Evolutionary conservation across 2,113 vertebrate genomes (phyloP), one percentile per base, ranked within the genome.

Genomic region (Syrrhaptes paradoxus): DNA sequence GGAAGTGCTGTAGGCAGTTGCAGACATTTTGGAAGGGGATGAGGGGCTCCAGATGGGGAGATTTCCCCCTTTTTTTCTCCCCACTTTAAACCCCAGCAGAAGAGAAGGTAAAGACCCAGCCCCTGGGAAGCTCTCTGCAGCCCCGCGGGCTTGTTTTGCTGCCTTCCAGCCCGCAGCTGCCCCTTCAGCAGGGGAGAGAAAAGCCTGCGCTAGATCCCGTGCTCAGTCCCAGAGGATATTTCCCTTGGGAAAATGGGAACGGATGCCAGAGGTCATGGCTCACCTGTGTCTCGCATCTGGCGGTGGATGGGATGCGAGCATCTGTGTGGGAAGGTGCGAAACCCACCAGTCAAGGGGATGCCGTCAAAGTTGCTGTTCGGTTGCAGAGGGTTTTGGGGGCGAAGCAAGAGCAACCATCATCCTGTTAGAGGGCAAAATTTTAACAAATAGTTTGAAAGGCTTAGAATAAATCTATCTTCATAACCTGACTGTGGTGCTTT

Each of bases 391-490:
- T 11, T 86, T 82, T 22, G n/a, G 36, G 90, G 88, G 52, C 43
- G 51, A 87, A 84, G 34, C 1, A 0, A 71, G 79, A 87, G 43
- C 55, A 66, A 52, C 57, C 25, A 31, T 90, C 46, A 34, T 62
- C 49, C 66, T 75, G 19, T 76, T 58, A 70, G 72, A 92, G 45
- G 83, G 70, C 86, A 94, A 55, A 85, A 92, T 68, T 43, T 75
- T 75, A 92, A 88, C 52, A 89, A 29, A 49, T 58, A 73, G 66
- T 87, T 94, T 77, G 46, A 61, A 78, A 68, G 79, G 41, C 79
- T 78, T 94, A 78, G 85, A 93, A 90, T 94, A 93, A 84, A 93
- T 96, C 76, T 68, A 14, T 93, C 92, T 90, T 90, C 46, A 28
- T 93, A 95, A 94, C 83, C 48, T 6, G 31, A 67, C 70, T 81